Evolutionary conservation across 2,797 vertebrate genomes (phyloP).

Genomic region (Karalla daura): DNA sequence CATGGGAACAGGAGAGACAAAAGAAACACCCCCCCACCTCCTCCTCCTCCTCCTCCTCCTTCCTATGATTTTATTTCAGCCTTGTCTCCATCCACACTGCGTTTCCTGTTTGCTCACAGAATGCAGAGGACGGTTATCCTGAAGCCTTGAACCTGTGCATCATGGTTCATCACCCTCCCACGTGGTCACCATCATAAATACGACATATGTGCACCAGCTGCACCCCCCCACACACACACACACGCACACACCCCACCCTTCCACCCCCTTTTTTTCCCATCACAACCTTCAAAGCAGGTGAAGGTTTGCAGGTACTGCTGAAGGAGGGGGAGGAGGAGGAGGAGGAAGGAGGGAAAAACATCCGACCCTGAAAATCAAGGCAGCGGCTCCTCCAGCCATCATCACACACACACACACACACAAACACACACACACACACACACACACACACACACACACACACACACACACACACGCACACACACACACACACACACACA

Average conservation of each 20-base stretch:
- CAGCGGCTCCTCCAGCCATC: neutral
- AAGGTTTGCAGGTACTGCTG: slow-evolving; percentile 50
- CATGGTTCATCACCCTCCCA: neutral
- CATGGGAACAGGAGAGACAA: slow-evolving; percentile 51
- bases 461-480: too few relatives aligned
- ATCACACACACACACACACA: too few relatives aligned
- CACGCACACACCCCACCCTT: too few relatives aligned
- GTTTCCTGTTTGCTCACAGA: slow-evolving; percentile 19
- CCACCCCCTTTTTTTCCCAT: slow-evolving; percentile 9
- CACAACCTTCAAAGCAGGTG: slow-evolving; percentile 29
- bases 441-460: too few relatives aligned
- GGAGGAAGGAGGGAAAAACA: slow-evolving; percentile 11
- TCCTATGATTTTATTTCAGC: slow-evolving; percentile 44
- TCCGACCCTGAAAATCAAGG: slow-evolving; percentile 15
- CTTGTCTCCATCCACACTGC: slow-evolving; percentile 42
- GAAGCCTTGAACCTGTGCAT: slow-evolving; percentile 3
- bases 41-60: too few relatives aligned
- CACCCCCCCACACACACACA: too few relatives aligned
- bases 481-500: too few relatives aligned
- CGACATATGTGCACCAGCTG: neutral
- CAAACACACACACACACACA: too few relatives aligned
- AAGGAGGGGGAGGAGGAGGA: slow-evolving; percentile 3
- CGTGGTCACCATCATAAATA: neutral
- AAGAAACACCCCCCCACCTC: too few relatives aligned
- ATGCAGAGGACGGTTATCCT: slow-evolving; percentile 4